Evolutionary conservation across 30 jellyfish, hydroid and myxozoan genomes (phyloP), one percentile per base, ranked within the genome.

Genomic region (Catostylus mosaicus): DNA sequence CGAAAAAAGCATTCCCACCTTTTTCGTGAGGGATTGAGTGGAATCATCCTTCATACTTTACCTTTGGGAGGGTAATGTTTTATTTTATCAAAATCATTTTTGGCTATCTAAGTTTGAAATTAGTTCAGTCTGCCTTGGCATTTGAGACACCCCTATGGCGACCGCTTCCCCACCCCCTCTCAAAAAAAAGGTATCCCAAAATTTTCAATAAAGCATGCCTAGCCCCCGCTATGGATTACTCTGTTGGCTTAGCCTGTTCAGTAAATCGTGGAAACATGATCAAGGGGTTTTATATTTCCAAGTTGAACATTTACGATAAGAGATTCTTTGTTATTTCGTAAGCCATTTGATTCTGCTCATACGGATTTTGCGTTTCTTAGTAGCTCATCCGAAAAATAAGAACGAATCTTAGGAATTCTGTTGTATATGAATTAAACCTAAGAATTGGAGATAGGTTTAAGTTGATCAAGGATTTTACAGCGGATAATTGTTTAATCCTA

Each of bases 381-480:
- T 26, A 27, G 71, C 38, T 59, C 23, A 59, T 59, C 71, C 71
- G 71, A 59, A 18, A 59, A 59, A 59, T 59, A n/a, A 6, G 71
- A 23, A 59, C 3, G 43, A 48, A 16, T 48, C 24, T 48, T 48
- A 59, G 23, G 71, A 27, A 23, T 23, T 59, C 26, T 37, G 3
- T 27, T 8, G 71, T 12, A 1, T 59, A 48, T 48, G 24, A 48
- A n/a, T n/a, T n/a, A n/a, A n/a, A n/a, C n/a, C n/a, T n/a, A n/a
- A 16, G 20, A 48, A 23, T 48, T 4, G 20, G 63, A 56, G 77
- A 65, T 65, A 37, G 80, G 6, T 68, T 46, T 37, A 34, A 20
- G 80, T 37, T 68, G 64, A 68, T 68, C 37, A 35, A 37, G 64
- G 80, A 68, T 68, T 68, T 34, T 19, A 3, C 37, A 68, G 4